These are phyloP conservation scores for Coelogynopora nodosa DNA, from an alignment of 2,888 invertebrate genomes.

Conservation along the genomic window DNA sequence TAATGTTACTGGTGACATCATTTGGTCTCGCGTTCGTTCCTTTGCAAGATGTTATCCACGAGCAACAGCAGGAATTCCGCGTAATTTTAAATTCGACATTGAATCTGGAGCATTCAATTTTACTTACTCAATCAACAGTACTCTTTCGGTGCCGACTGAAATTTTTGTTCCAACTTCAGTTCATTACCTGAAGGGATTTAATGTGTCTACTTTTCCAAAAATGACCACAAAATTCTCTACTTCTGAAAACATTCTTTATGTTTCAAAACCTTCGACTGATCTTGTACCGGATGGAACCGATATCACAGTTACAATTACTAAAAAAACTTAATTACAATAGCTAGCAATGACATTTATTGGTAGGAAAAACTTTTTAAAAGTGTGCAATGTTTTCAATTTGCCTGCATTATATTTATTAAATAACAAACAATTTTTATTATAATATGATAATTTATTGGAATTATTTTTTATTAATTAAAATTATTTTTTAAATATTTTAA, in stretches of 20 bases:
- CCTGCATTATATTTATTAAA: too few species aligned
- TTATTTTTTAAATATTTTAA: too few species aligned
- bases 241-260: not conserved
- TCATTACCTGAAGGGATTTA: conserved; percentile 50
- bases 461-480: too few species aligned
- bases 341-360: too few species aligned
- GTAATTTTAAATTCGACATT: conserved; percentile 48
- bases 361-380: too few species aligned
- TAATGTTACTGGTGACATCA: conserved; percentile 46
- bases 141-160: conserved; percentile 49
- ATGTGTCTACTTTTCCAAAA: not conserved
- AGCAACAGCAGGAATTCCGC: conserved; percentile 51
- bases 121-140: conserved; percentile 46
- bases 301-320: not conserved
- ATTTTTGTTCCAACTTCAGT: conserved; percentile 50
- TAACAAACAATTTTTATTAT: too few species aligned
- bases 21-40: conserved; percentile 44
- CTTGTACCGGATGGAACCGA: not conserved
- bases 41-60: conserved; percentile 51
- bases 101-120: conserved; percentile 46
- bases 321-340: not conserved
- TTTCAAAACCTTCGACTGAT: not conserved
- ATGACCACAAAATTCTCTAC: not conserved
- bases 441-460: too few species aligned
- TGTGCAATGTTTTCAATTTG: too few species aligned